phyloP scores from a whole-genome alignment of 1,140 invertebrate species.

The Drosophila murphyi region DNA sequence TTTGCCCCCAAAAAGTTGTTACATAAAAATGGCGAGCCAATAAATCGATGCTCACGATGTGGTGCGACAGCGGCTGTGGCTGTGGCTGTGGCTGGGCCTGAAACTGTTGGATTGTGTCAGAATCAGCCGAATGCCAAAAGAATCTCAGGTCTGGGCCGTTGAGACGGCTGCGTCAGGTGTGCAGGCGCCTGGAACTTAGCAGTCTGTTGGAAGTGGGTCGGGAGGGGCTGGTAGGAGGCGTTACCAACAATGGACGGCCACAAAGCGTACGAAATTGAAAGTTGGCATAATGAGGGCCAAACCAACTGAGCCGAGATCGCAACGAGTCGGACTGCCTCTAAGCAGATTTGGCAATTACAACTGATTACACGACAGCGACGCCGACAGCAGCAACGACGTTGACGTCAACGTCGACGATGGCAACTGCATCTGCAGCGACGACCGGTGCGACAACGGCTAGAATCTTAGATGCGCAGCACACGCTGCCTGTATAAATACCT shows the following conservation, averaged over 20 bases:
- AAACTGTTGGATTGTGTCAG: neutral
- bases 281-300: slow-evolving; percentile 62
- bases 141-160: neutral
- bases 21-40: slow-evolving; percentile 61
- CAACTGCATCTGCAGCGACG: neutral
- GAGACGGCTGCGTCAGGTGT: slow-evolving; percentile 28
- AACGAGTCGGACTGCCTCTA: slow-evolving; percentile 11
- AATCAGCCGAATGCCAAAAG: slow-evolving; percentile 5
- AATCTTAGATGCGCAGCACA: slow-evolving; percentile 58
- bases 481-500: slow-evolving; percentile 64
- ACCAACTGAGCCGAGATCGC: slow-evolving; percentile 32
- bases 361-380: slow-evolving; percentile 65
- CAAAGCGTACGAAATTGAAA: slow-evolving; percentile 72
- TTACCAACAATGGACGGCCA: slow-evolving; percentile 14
- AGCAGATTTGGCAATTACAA: slow-evolving; percentile 76
- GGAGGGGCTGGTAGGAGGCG: neutral
- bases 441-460: slow-evolving; percentile 21
- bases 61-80: slow-evolving; percentile 8
- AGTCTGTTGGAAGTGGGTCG: neutral
- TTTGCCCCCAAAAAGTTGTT: slow-evolving; percentile 39
- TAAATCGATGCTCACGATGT: slow-evolving; percentile 55
- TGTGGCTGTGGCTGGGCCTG: neutral
- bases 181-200: neutral
- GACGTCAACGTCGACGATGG: neutral
- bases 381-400: neutral